Evolutionary conservation across 2,888 invertebrate genomes (phyloP).

Genomic region (Drosophila ustulata): DNA sequence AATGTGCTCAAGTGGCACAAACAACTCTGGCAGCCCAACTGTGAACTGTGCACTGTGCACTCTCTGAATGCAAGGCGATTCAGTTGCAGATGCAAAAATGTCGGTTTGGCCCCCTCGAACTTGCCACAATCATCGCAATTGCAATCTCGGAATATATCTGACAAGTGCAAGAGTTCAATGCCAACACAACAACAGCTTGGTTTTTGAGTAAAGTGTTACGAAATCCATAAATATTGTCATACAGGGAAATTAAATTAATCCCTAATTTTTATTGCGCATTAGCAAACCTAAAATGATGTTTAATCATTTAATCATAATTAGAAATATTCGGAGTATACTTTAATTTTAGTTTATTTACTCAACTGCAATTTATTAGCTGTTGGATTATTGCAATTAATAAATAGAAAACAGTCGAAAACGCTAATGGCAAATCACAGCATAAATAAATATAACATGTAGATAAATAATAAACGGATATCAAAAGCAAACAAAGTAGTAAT

Average conservation of each 20-base stretch:
- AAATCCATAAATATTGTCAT: neutral
- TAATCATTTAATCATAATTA: too few relatives aligned
- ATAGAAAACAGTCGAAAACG: neutral
- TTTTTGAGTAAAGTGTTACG: neutral
- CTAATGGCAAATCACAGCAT: neutral
- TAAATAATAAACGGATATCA: too few relatives aligned
- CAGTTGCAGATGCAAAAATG: constrained; percentile 46
- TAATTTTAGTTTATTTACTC: too few relatives aligned
- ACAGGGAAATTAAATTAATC: neutral
- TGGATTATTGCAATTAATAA: neutral
- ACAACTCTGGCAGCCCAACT: constrained; percentile 61
- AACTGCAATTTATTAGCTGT: neutral
- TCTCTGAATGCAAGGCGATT: constrained; percentile 58
- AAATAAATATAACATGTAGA: too few relatives aligned
- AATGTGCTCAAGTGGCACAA: constrained; percentile 77
- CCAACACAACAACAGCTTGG: neutral
- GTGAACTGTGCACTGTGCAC: neutral
- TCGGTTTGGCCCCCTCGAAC: constrained; percentile 13
- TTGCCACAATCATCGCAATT: constrained; percentile 12
- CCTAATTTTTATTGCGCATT: too few relatives aligned
- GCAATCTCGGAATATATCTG: constrained; percentile 9
- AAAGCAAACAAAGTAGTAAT: too few relatives aligned
- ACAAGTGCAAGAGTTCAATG: constrained; percentile 16
- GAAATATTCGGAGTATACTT: too few relatives aligned
- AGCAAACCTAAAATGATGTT: too few relatives aligned